Evolutionary conservation across 2,888 invertebrate species (phyloP).

Genomic region (Nymphalis polychloros): DNA sequence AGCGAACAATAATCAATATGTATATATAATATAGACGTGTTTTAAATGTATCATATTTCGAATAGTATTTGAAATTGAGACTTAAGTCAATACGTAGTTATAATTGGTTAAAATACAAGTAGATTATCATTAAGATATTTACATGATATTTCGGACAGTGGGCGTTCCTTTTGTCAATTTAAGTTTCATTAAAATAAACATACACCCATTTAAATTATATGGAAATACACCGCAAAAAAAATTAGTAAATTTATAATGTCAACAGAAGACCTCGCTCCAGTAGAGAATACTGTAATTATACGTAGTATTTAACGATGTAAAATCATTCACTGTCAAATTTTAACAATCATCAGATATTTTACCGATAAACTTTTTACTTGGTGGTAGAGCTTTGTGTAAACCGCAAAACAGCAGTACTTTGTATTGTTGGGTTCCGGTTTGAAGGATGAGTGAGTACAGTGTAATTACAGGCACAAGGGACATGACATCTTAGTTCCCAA

Average conservation of each 20-base stretch:
- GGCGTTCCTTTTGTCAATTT: slow-evolving; percentile 15
- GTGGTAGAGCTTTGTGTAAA: no score
- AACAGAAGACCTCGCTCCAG: slow-evolving; percentile 65
- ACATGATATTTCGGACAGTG: slow-evolving; percentile 6
- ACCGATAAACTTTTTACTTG: no score
- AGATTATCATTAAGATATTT: not conserved
- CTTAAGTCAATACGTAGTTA: not conserved
- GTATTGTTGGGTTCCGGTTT: no score
- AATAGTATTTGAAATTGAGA: not conserved
- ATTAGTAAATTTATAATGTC: slow-evolving; percentile 68
- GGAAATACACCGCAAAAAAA: slow-evolving; percentile 63
- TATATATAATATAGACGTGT: no score
- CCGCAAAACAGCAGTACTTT: no score
- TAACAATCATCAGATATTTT: no score
- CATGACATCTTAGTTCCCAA: no score
- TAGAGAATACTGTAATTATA: slow-evolving; percentile 64
- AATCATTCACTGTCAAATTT: not conserved
- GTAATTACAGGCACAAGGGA: no score
- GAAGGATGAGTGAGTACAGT: no score
- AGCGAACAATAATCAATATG: no score
- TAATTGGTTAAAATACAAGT: not conserved
- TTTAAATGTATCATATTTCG: no score
- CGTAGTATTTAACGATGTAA: slow-evolving; percentile 56
- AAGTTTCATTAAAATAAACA: slow-evolving; percentile 20
- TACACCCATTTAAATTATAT: slow-evolving; percentile 51